These are phyloP conservation scores for Zoroaster sp. DNA, from an alignment of 53 echinoderm and acorn worm species.

Conservation along the genomic window DNA sequence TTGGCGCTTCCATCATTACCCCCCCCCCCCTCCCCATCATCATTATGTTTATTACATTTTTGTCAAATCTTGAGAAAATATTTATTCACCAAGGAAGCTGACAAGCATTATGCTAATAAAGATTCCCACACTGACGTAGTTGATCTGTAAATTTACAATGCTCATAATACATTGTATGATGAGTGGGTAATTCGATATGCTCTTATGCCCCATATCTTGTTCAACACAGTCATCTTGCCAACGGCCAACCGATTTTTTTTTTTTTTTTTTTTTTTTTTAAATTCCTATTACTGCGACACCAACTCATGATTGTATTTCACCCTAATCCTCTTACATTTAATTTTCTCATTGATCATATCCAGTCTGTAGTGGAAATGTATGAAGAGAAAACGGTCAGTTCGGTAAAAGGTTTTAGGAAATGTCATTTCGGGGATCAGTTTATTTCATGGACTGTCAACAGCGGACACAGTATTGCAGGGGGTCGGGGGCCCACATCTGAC, in stretches of 20 bases:
- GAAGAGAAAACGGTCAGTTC: neutral
- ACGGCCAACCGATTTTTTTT: conserved; percentile 7
- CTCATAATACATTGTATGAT: neutral
- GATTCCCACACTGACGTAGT: neutral
- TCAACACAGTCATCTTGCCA: neutral
- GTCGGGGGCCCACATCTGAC: too few species aligned
- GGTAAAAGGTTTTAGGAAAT: too few species aligned
- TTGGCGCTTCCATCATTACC: too few species aligned
- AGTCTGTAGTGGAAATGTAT: neutral
- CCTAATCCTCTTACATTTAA: neutral
- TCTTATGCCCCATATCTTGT: conserved; percentile 2
- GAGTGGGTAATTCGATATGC: conserved; percentile 9
- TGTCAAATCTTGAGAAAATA: too few species aligned
- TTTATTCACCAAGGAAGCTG: too few species aligned
- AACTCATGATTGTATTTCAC: neutral
- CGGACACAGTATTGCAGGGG: too few species aligned
- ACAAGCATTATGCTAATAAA: conserved; percentile 9
- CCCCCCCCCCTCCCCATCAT: too few species aligned
- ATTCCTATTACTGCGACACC: conserved; percentile 11
- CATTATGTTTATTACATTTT: too few species aligned
- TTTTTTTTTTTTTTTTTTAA: too few species aligned
- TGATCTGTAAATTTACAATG: neutral
- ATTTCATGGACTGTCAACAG: too few species aligned
- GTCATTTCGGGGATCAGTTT: too few species aligned
- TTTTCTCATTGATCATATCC: conserved; percentile 7